Percentiles rank a stretch among this genome's conserved stretches.
Conservation (phyloP, 2,113 vertebrate genomes). For the Tachycineta bicolor region DNA sequence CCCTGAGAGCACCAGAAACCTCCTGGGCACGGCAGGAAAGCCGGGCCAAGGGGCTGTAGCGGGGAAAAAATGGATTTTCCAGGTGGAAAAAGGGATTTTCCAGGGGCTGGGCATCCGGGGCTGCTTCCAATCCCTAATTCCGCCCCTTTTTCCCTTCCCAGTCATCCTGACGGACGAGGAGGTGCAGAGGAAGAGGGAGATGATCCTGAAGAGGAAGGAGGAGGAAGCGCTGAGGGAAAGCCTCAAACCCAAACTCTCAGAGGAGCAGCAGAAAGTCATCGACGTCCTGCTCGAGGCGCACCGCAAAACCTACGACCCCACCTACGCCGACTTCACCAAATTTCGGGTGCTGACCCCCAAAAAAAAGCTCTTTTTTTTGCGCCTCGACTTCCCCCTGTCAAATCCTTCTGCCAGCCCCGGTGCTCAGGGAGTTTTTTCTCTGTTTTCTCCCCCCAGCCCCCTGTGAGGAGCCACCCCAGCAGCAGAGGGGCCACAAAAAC, state of each 20-base stretch:
- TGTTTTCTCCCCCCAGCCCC: conserved; percentile 79
- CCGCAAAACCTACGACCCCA: conserved; percentile 92
- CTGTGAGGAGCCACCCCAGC: conserved; percentile 70
- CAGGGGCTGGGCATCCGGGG: not conserved
- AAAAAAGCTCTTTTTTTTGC: not conserved
- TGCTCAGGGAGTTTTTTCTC: not conserved
- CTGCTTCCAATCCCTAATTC: fast-evolving
- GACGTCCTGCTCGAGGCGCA: conserved; percentile 88
- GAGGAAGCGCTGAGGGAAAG: conserved; percentile 88
- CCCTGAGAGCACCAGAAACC: not conserved
- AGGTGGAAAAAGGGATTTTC: too few relatives aligned
- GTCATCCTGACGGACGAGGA: conserved; percentile 97
- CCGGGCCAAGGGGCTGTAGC: too few relatives aligned
- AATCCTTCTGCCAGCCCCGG: fast-evolving
- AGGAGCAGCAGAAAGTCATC: conserved; percentile 90
- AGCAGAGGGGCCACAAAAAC: conserved; percentile 68
- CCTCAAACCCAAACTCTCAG: conserved; percentile 83
- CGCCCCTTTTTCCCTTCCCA: not conserved
- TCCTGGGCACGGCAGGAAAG: not conserved
- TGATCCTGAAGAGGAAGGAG: conserved; percentile 93
- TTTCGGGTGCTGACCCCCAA: conserved; percentile 81
- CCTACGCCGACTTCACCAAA: conserved; percentile 88
- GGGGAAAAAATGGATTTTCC: not conserved
- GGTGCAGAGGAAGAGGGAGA: conserved; percentile 94
- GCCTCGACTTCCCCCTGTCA: too few relatives aligned